Base-by-base conservation (phyloP, 2,113 vertebrate species). In the Balaeniceps rex region DNA sequence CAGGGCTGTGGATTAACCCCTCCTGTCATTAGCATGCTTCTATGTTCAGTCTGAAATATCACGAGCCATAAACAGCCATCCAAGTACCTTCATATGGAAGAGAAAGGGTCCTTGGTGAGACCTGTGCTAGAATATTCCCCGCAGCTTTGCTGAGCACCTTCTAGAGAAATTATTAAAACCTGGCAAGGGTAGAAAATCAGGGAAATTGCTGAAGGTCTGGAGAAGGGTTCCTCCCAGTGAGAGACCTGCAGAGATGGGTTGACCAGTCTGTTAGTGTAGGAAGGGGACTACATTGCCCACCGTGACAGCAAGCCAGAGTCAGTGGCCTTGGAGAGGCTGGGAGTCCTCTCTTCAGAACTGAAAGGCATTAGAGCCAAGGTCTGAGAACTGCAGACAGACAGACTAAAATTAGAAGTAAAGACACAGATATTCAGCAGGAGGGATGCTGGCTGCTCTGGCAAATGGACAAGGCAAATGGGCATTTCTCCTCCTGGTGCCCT, bases 391-490 rank as follows among this genome's bases (percentile, higher is more conserved):
- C 46, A 57, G 46, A 34, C 16, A 75, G 49, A 57, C 24, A 55
- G 25, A 44, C 38, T 66, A 61, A 49, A 84, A 38, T n/a, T 49
- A 65, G 68, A 28, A 74, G 16, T 26, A 40, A 77, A 79, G 82
- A 42, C 31, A 17, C 25, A 40, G 38, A 31, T 64, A 47, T 83
- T 83, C 31, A 70, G 28, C 55, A 61, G 40, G 28, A 83, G 13
- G 2, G 14, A 19, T 60, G 55, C 21, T 34, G 31, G 22, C 31
- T 72, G 22, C 31, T 79, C 77, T 76, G 57, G 40, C 7, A 83
- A 47, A 60, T 0, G 6, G 47, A 25, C 22, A 23, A 6, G 55
- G 40, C 21, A 69, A 78, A 72, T 0, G 0, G 8, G 4, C 2
- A 0, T 66, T 95, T 75, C 33, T 81, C 75, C 51, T 83, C 22